Conservation (phyloP, 2,888 invertebrate genomes). For the Prosapia bicincta region DNA sequence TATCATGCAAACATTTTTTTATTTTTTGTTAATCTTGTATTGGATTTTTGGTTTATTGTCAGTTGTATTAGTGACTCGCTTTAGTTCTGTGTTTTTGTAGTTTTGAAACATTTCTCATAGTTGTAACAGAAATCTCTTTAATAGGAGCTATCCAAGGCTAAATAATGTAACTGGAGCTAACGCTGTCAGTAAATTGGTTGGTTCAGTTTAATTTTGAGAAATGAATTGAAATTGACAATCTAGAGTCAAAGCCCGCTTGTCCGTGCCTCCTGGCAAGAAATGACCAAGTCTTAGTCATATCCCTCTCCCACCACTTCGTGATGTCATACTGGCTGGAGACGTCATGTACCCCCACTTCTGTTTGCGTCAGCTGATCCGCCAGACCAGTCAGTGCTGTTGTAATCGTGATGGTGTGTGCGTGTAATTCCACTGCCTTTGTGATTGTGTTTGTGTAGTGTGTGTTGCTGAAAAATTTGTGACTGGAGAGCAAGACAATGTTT, state of each 20-base stretch:
- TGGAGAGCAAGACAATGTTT: no score
- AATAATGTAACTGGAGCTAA: no score
- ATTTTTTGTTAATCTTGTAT: no score
- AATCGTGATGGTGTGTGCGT: background rate
- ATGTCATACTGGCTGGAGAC: background rate
- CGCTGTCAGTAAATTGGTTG: no score
- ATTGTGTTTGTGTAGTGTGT: background rate
- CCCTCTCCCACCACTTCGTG: background rate
- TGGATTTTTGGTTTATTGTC: no score
- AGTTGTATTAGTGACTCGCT: no score
- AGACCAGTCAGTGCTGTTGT: background rate
- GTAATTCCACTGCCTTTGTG: background rate
- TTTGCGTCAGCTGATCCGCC: background rate
- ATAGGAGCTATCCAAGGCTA: no score
- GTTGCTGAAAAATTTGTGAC: background rate
- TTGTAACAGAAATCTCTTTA: no score
- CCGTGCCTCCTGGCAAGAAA: background rate
- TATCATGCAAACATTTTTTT: no score
- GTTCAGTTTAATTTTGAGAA: background rate
- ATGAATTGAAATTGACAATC: no score
- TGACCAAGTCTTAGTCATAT: background rate
- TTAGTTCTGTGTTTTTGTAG: no score
- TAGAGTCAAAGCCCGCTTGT: background rate
- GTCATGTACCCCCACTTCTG: background rate
- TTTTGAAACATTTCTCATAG: no score